These are phyloP conservation scores for Siderastrea radians DNA, from an alignment of 92 coral and sea anemone species.

Conservation along the genomic window DNA sequence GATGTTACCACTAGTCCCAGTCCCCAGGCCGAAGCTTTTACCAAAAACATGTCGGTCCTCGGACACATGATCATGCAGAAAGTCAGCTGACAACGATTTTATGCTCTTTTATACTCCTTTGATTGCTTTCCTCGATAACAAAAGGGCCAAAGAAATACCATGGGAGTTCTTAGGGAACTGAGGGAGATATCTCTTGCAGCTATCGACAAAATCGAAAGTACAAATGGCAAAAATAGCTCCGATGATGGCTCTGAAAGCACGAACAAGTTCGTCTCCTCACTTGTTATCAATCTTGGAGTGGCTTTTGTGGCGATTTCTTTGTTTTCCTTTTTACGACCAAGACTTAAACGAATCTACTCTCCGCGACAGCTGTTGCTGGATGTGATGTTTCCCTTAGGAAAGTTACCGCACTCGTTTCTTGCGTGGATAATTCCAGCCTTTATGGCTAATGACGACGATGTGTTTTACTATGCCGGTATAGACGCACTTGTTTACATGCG, in stretches of 20 bases:
- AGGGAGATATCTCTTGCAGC: not conserved
- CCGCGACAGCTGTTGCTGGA: conserved; percentile 91
- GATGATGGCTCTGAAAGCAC: conserved; percentile 68
- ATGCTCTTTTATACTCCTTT: not conserved
- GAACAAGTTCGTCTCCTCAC: conserved; percentile 73
- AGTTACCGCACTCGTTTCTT: conserved; percentile 82
- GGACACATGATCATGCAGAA: not conserved
- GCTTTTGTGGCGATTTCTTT: conserved; percentile 71
- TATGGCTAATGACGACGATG: conserved; percentile 87
- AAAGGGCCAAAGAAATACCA: not conserved
- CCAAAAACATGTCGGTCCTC: conserved; percentile 7
- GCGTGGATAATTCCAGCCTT: conserved; percentile 95
- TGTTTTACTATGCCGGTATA: conserved; percentile 87
- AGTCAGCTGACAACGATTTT: not conserved
- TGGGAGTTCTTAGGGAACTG: not conserved
- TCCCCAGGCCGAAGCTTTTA: not conserved
- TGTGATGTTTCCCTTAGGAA: conserved; percentile 79
- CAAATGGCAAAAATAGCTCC: conserved; percentile 1
- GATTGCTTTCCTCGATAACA: not conserved
- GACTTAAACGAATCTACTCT: conserved; percentile 83
- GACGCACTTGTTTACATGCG: conserved; percentile 93
- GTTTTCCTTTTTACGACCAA: conserved; percentile 84
- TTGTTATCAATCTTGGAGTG: conserved; percentile 76
- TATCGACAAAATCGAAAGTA: conserved; percentile 11
- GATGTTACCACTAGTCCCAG: not conserved